Base-by-base conservation (phyloP, 2,888 invertebrate genomes). In the Drosophila lacicola region DNA sequence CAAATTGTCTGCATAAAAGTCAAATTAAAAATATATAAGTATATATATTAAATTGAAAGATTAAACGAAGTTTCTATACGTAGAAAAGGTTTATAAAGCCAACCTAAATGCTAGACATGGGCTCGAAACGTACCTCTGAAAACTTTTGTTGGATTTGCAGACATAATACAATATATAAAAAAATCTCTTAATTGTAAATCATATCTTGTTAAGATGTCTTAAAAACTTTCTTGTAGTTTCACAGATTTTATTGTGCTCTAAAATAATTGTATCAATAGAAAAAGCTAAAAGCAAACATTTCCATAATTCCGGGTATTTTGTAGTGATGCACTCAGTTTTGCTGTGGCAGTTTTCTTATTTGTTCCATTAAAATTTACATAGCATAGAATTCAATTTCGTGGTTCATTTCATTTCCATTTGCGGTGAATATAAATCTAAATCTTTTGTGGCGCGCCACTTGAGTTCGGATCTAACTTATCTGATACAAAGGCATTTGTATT, bases 321-420 rank as follows among this genome's bases (percentile, higher is more conserved):
- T 5, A 49, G 25, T 56, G 46, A 5, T 14, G 42, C 11, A 34
- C n/a, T 60, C 25, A 42, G 11, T 2, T 14, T 41, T 17, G 25
- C 6, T 10, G 17, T 19, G n/a, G n/a, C 44, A 71, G 44, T 33
- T 68, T 36, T 37, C 34, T 39, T 21, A 46, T 42, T 8, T 33
- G 36, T 60, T 49, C 11, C 56, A 65, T 55, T 65, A 11, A 41
- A 64, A 65, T 57, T 70, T 51, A 49, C 66, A 72, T 29, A 34
- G 66, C 72, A 60, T 42, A 53, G 45, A 72, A 44, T 67, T 67
- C 42, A 54, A 74, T 72, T 72, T 72, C 34, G 34, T 63, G 63
- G 56, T 46, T 57, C 67, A 77, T 72, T 72, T 77, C 47, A 56
- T 49, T 77, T 77, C 63, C 73, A 72, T 77, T 75, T 67, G 66